Conservation (phyloP, 1,140 invertebrate genomes). For the Euwallacea similis region DNA sequence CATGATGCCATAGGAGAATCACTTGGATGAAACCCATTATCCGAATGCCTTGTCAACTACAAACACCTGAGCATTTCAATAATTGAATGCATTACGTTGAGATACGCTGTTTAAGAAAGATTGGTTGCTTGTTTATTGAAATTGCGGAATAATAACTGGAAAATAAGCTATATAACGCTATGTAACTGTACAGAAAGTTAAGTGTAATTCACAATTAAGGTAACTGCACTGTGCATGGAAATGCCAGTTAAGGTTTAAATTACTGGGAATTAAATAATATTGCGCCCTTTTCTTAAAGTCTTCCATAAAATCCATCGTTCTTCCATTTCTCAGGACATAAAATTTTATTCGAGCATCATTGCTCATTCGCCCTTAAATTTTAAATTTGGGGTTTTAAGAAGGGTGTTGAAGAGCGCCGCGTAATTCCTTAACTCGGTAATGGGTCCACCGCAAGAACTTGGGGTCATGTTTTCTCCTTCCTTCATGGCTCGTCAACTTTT, state of each 20-base stretch:
- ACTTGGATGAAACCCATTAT: constrained; percentile 20
- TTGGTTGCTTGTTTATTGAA: constrained; percentile 14
- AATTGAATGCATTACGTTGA: constrained; percentile 27
- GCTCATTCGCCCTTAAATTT: constrained; percentile 38
- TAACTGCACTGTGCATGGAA: no score
- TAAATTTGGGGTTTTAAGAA: constrained; percentile 39
- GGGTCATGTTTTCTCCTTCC: constrained; percentile 36
- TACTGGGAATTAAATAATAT: no score
- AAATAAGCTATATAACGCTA: neutral
- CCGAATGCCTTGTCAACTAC: constrained; percentile 28
- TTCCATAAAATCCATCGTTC: constrained; percentile 19
- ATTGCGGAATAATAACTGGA: neutral
- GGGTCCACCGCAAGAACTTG: constrained; percentile 39
- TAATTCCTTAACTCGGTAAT: constrained; percentile 43
- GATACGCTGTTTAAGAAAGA: constrained; percentile 25
- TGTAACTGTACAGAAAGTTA: no score
- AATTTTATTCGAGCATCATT: constrained; percentile 37
- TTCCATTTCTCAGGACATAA: constrained; percentile 18
- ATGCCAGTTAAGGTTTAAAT: no score
- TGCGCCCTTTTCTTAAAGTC: no score
- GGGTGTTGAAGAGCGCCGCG: constrained; percentile 41
- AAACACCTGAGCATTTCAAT: constrained; percentile 35
- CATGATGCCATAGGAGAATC: constrained; percentile 24
- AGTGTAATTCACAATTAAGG: no score
- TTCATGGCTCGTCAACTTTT: constrained; percentile 45